Conservation (phyloP, 2,797 vertebrate genomes). For the Falco novaeseelandiae region DNA sequence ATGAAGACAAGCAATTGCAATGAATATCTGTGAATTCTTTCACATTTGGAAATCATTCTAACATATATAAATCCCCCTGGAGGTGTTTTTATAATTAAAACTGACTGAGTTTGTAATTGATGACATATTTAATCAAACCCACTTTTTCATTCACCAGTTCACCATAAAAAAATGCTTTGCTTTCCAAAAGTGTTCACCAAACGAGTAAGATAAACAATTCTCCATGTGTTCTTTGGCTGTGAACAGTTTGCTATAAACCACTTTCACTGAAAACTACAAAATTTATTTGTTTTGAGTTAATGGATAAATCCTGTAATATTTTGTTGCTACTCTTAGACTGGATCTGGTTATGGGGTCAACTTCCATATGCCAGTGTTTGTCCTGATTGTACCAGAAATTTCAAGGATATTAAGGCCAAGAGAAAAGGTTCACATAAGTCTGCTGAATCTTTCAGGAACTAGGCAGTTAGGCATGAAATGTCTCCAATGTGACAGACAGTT, state of each 20-base stretch:
- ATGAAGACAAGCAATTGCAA: not conserved
- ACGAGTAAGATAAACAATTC: not conserved
- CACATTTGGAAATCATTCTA: not conserved
- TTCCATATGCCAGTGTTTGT: not conserved
- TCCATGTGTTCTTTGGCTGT: not conserved
- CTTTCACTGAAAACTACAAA: not conserved
- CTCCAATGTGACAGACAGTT: not conserved
- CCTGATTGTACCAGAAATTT: not conserved
- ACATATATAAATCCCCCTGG: not conserved
- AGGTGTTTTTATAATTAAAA: not conserved
- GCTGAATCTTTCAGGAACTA: not conserved
- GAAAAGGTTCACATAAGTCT: not conserved
- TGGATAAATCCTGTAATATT: not conserved
- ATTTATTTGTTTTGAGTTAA: not conserved
- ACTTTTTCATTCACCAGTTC: not conserved
- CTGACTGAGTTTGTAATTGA: not conserved
- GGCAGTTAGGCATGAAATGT: not conserved
- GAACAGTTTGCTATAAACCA: not conserved
- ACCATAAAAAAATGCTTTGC: not conserved
- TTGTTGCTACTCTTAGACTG: not conserved
- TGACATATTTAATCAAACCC: not conserved
- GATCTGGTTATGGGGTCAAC: not conserved
- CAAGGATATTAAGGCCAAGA: not conserved
- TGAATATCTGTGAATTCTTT: not conserved
- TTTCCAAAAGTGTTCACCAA: not conserved